Conservation (phyloP, 2,888 invertebrate genomes). For the Campoplex nolae region DNA sequence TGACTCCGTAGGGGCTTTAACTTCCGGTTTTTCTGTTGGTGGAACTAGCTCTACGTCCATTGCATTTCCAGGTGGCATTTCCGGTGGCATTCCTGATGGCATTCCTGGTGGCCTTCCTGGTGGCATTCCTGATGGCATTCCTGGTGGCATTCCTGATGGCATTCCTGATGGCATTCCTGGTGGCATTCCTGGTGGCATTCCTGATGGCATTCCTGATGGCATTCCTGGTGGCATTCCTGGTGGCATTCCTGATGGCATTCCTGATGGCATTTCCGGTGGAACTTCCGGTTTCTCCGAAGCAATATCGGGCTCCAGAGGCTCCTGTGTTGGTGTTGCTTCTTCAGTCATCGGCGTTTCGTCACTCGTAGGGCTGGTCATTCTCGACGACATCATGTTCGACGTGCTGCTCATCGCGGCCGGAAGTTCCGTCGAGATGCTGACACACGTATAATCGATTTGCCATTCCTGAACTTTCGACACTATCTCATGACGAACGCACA, state of each 20-base stretch:
- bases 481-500: constrained; percentile 77
- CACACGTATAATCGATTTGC: constrained; percentile 78
- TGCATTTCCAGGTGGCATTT: background rate
- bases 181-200: background rate
- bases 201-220: constrained; percentile 8
- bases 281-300: background rate
- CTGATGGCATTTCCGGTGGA: constrained; percentile 21
- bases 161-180: constrained; percentile 8
- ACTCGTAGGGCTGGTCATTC: background rate
- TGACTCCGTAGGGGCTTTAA: background rate
- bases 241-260: too few species aligned
- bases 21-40: background rate
- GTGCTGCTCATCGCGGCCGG: constrained; percentile 59
- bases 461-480: constrained; percentile 75
- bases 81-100: background rate
- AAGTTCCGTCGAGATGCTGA: constrained; percentile 74
- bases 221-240: constrained; percentile 23
- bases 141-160: too few species aligned
- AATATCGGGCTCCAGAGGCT: constrained; percentile 20
- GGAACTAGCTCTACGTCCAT: background rate
- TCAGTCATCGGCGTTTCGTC: background rate
- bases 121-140: too few species aligned
- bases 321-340: constrained; percentile 21
- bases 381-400: constrained; percentile 18
- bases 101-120: too few species aligned